Evolutionary conservation across 2,888 invertebrate species (phyloP).

Genomic region (Hirtodrosophila alboralis): DNA sequence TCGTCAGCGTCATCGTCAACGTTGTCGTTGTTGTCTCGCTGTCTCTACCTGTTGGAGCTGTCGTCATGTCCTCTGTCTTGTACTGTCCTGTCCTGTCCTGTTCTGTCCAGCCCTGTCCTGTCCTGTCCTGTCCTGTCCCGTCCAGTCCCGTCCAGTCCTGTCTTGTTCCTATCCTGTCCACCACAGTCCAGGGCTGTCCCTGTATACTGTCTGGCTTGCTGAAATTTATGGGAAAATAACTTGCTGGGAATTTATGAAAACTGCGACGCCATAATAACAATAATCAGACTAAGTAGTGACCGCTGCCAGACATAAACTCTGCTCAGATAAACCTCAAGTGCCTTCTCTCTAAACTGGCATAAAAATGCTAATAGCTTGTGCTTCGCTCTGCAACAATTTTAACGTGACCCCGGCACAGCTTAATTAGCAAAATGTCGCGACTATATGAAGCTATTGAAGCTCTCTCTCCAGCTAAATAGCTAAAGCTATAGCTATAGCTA

Average conservation of each 20-base stretch:
- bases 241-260: conserved; percentile 80
- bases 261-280: conserved; percentile 80
- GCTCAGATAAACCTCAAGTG: conserved; percentile 69
- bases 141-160: conserved; percentile 5
- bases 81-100: conserved; percentile 5
- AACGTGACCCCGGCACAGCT: conserved; percentile 66
- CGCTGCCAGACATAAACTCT: conserved; percentile 76
- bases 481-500: no score
- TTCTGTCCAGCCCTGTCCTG: conserved; percentile 11
- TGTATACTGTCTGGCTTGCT: conserved; percentile 43
- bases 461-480: no score
- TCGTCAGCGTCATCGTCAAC: no score
- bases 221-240: conserved; percentile 80
- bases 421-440: conserved; percentile 75
- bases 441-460: conserved; percentile 29
- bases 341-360: conserved; percentile 37
- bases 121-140: conserved; percentile 7
- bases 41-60: conserved; percentile 39
- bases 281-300: conserved; percentile 80
- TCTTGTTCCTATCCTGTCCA: neutral
- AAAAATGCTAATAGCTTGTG: conserved; percentile 66
- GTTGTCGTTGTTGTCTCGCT: conserved; percentile 8
- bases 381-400: conserved; percentile 36
- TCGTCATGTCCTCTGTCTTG: conserved; percentile 32
- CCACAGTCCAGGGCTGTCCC: conserved; percentile 11